These are phyloP conservation scores for Tragelaphus scriptus DNA, from an alignment of 2,113 vertebrate species.

Conservation along the genomic window DNA sequence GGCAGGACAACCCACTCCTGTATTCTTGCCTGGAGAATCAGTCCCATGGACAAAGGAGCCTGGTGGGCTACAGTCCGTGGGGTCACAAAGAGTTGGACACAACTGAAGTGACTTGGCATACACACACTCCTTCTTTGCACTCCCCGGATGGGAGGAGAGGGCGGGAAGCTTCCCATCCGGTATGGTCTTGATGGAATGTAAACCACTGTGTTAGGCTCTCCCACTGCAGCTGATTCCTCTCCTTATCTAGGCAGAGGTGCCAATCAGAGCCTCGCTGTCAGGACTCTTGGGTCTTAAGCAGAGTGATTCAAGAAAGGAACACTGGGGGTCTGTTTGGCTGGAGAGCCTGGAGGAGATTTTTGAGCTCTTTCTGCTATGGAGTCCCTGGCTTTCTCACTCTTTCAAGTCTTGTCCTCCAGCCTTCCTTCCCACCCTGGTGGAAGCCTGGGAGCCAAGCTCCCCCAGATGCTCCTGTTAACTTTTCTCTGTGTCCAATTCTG, in stretches of 20 bases:
- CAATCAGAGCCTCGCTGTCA: background rate
- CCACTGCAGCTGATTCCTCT: background rate
- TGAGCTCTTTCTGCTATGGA: background rate
- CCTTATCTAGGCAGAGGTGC: background rate
- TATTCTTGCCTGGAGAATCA: background rate
- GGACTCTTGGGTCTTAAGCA: background rate
- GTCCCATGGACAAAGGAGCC: background rate
- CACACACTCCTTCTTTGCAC: background rate
- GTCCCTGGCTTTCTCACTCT: background rate
- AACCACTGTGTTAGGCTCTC: background rate
- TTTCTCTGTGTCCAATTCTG: background rate
- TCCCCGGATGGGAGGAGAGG: background rate
- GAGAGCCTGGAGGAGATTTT: background rate
- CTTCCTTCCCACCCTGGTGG: background rate
- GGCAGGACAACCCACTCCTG: background rate
- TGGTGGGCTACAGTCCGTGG: fast-evolving
- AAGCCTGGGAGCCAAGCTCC: background rate
- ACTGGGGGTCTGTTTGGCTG: background rate
- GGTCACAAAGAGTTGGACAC: background rate
- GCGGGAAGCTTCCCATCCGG: background rate
- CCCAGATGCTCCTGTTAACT: background rate
- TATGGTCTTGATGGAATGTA: background rate
- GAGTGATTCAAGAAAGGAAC: background rate
- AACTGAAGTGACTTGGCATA: background rate
- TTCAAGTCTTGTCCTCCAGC: background rate